A percentile compares a stretch with the other conserved stretches of the same genome.
phyloP scores from a whole-genome alignment of 2,113 vertebrate genomes.

The Indicator indicator region DNA sequence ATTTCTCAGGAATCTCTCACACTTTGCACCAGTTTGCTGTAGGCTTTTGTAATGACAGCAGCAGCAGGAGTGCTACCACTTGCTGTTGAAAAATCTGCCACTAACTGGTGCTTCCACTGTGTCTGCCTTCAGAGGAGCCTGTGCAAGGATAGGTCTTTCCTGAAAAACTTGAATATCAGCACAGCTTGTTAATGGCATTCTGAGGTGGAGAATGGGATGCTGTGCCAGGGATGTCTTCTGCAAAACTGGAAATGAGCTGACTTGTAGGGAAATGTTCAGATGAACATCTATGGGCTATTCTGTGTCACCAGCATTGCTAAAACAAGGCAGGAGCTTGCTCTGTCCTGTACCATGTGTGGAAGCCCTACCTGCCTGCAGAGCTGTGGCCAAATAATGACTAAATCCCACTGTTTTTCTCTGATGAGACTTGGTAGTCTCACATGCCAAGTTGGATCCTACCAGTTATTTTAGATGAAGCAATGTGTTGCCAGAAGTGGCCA shows the following conservation, averaged over 20 bases:
- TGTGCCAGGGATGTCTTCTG: neutral
- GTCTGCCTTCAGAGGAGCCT: neutral
- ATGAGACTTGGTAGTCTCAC: neutral
- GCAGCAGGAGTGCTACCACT: neutral
- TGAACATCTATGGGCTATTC: neutral
- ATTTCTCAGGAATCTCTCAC: neutral
- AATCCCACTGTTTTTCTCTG: neutral
- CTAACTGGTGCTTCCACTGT: neutral
- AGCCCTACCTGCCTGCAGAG: neutral
- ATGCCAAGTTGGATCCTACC: neutral
- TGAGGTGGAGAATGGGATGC: neutral
- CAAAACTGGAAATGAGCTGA: neutral
- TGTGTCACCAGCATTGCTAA: neutral
- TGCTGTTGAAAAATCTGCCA: neutral
- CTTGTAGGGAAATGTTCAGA: neutral
- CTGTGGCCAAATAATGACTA: neutral
- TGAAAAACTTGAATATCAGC: neutral
- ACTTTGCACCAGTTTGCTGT: neutral
- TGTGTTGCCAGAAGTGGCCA: neutral
- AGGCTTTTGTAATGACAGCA: neutral
- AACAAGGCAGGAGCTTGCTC: neutral
- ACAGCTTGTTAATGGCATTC: rapidly evolving
- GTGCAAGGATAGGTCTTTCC: neutral
- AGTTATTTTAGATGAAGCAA: conserved; percentile 10
- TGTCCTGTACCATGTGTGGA: neutral